Evolutionary conservation across 2,113 vertebrate species (phyloP).

Genomic region (Hyperopisus bebe): DNA sequence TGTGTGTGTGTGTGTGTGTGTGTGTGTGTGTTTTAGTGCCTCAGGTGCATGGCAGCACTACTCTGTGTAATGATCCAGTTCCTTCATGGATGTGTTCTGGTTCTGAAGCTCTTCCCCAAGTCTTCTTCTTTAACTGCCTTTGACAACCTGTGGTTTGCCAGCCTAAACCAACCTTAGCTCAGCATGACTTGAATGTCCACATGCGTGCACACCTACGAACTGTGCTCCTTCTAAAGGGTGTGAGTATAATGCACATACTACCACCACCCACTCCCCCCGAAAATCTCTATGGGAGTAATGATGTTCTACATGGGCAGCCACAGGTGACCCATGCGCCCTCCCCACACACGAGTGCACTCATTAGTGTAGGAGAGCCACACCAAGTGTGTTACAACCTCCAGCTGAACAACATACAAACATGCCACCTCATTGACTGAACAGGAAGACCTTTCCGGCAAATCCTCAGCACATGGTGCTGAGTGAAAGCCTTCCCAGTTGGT

Average conservation of each 20-base stretch:
- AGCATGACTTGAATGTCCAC: background rate
- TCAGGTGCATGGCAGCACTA: background rate
- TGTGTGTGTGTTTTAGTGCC: conserved; percentile 26
- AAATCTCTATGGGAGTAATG: background rate
- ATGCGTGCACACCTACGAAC: background rate
- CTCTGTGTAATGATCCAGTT: background rate
- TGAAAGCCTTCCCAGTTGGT: background rate
- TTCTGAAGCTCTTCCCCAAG: background rate
- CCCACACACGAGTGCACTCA: background rate
- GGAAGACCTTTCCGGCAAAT: background rate
- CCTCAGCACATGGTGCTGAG: background rate
- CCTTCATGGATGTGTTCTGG: background rate
- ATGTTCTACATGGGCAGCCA: background rate
- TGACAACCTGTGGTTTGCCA: background rate
- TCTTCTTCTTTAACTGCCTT: background rate
- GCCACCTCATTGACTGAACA: background rate
- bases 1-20: conserved; percentile 30
- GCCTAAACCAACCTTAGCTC: background rate
- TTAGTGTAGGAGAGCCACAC: too few relatives aligned
- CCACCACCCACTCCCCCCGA: too few relatives aligned
- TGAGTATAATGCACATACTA: too few relatives aligned
- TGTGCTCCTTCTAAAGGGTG: too few relatives aligned
- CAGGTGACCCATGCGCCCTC: background rate
- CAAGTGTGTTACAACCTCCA: background rate
- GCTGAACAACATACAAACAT: background rate